phyloP scores from a whole-genome alignment of 1,140 invertebrate species.

The Drosophila truncata region DNA sequence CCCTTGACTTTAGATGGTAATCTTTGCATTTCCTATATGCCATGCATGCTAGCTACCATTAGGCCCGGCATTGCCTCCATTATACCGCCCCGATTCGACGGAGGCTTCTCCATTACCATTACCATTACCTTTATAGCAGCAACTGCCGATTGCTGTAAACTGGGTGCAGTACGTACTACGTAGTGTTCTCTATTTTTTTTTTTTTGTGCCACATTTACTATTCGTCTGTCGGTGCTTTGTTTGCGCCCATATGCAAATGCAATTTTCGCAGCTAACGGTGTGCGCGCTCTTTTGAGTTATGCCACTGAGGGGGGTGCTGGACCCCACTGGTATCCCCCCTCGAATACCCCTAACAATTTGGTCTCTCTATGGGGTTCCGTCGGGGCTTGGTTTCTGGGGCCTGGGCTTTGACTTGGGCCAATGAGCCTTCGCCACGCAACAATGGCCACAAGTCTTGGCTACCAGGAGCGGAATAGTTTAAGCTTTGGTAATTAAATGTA shows the following conservation, averaged over 20 bases:
- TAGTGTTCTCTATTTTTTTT: not conserved
- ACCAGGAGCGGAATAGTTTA: slow-evolving; percentile 38
- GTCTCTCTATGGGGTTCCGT: not conserved
- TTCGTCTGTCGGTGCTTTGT: slow-evolving; percentile 63
- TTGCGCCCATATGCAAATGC: slow-evolving; percentile 80
- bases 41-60: slow-evolving; percentile 79
- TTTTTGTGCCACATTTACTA: slow-evolving; percentile 52
- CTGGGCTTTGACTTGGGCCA: slow-evolving; percentile 58
- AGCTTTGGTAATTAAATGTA: not conserved
- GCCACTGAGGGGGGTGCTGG: slow-evolving; percentile 33
- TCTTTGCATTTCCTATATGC: slow-evolving; percentile 82
- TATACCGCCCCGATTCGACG: slow-evolving; percentile 14
- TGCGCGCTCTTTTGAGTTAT: slow-evolving; percentile 84
- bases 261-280: slow-evolving; percentile 81
- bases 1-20: slow-evolving; percentile 52
- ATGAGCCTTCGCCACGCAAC: slow-evolving; percentile 80
- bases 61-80: slow-evolving; percentile 44
- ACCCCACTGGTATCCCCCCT: not conserved
- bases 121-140: slow-evolving; percentile 42
- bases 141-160: slow-evolving; percentile 63
- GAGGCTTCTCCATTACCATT: slow-evolving; percentile 45
- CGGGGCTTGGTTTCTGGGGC: not conserved
- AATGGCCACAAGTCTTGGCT: slow-evolving; percentile 55
- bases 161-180: slow-evolving; percentile 61
- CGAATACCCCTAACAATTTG: not conserved